Conservation (phyloP, 2,888 invertebrate genomes). For the Orthosia cruda region DNA sequence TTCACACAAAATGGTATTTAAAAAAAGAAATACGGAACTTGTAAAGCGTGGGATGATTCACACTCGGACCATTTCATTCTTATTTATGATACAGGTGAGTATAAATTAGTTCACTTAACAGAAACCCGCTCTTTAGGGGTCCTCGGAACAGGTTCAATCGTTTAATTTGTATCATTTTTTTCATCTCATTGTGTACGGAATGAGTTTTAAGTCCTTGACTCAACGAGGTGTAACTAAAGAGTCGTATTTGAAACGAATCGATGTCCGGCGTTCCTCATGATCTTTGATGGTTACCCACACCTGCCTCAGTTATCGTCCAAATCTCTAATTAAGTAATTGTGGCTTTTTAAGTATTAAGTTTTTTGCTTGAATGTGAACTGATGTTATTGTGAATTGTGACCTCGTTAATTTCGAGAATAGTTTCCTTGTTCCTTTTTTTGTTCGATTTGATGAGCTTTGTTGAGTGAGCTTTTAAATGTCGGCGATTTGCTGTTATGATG, state of each 20-base stretch:
- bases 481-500: conserved; percentile 32
- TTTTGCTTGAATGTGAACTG: conserved; percentile 57
- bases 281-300: conserved; percentile 83
- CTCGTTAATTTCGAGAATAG: conserved; percentile 52
- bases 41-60: conserved; percentile 66
- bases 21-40: conserved; percentile 65
- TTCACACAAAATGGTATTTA: conserved; percentile 41
- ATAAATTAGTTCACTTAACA: conserved; percentile 91
- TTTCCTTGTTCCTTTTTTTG: conserved; percentile 51
- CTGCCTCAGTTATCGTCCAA: conserved; percentile 84
- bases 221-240: conserved; percentile 92
- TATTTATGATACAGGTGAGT: conserved; percentile 89
- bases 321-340: conserved; percentile 89
- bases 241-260: conserved; percentile 90
- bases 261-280: conserved; percentile 86
- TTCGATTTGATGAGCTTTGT: conserved; percentile 27
- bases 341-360: conserved; percentile 76
- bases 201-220: conserved; percentile 90
- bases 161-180: conserved; percentile 89
- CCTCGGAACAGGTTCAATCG: conserved; percentile 89
- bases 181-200: conserved; percentile 84
- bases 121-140: conserved; percentile 89
- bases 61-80: conserved; percentile 77
- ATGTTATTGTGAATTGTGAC: conserved; percentile 62
- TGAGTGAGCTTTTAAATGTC: conserved; percentile 37